A percentile compares a stretch with the other conserved stretches of the same genome.
phyloP scores from a whole-genome alignment of 2,113 vertebrate genomes.

The Rhynchomys soricoides region DNA sequence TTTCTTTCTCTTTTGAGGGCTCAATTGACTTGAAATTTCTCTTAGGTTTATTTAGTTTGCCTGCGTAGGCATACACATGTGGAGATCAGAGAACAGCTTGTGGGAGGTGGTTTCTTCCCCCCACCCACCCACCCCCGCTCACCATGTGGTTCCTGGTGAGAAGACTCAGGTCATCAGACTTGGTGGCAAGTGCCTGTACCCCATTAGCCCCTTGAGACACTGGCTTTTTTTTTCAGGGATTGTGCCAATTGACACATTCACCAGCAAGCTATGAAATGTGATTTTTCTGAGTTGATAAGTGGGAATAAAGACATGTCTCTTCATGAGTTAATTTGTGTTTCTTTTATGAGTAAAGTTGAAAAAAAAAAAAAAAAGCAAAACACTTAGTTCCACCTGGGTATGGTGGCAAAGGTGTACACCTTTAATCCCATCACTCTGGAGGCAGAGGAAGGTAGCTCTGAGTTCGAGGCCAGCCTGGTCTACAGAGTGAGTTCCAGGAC shows the following conservation, averaged over 20 bases:
- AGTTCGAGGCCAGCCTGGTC: background rate
- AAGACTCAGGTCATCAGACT: background rate
- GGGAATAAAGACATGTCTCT: background rate
- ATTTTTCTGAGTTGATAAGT: background rate
- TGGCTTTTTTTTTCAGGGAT: background rate
- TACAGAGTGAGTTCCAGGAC: background rate
- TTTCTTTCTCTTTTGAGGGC: background rate
- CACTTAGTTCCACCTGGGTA: background rate
- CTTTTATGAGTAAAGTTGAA: background rate
- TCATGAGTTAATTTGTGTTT: conserved; percentile 50
- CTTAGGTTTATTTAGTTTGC: background rate
- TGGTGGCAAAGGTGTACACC: background rate
- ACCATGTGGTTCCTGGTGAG: background rate
- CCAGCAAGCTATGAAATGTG: background rate
- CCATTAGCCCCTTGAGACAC: background rate
- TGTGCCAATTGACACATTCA: conserved; percentile 13
- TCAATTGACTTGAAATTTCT: background rate
- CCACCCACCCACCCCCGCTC: background rate
- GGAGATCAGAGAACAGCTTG: background rate
- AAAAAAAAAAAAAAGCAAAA: background rate
- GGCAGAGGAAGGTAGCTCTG: background rate
- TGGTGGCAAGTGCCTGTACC: background rate
- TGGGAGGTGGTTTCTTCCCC: background rate
- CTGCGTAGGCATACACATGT: background rate
- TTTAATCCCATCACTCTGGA: background rate